These are phyloP conservation scores for Calidris pygmaea DNA, from an alignment of 2,113 vertebrate species.

Conservation along the genomic window DNA sequence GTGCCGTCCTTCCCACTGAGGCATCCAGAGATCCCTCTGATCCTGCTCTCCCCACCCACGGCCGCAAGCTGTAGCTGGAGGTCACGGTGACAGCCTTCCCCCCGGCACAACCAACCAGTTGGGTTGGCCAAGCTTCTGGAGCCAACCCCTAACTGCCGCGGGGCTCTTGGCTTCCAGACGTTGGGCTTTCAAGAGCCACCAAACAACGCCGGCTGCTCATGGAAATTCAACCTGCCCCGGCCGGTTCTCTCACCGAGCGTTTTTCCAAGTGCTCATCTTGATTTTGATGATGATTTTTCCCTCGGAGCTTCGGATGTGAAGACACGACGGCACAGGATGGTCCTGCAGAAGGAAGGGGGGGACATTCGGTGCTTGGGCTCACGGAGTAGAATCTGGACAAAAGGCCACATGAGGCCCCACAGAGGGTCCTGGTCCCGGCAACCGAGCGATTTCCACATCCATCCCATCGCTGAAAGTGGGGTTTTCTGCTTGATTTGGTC, in stretches of 20 bases:
- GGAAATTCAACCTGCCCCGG: not conserved
- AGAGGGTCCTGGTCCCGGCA: not conserved
- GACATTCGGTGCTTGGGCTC: not conserved
- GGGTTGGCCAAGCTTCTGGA: not conserved
- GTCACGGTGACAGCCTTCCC: not conserved
- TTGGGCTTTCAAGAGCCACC: not conserved
- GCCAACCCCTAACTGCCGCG: fast-evolving
- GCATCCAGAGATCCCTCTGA: not conserved
- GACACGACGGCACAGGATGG: not conserved
- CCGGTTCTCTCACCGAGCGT: not conserved
- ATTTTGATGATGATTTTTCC: too few relatives aligned
- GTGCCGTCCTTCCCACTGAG: not conserved
- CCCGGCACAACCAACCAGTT: not conserved
- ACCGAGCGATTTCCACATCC: not conserved
- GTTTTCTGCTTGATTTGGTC: not conserved
- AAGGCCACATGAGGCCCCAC: not conserved
- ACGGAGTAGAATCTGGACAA: not conserved
- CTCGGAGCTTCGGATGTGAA: not conserved
- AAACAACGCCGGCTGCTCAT: fast-evolving
- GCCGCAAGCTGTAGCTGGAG: not conserved
- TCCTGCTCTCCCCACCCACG: not conserved
- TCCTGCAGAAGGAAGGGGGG: not conserved
- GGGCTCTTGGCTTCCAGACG: not conserved
- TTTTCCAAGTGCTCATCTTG: not conserved
- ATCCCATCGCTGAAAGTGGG: fast-evolving